Evolutionary conservation across 2,113 vertebrate species (phyloP), one percentile per base, ranked within the genome.

Genomic region (Morone saxatilis): DNA sequence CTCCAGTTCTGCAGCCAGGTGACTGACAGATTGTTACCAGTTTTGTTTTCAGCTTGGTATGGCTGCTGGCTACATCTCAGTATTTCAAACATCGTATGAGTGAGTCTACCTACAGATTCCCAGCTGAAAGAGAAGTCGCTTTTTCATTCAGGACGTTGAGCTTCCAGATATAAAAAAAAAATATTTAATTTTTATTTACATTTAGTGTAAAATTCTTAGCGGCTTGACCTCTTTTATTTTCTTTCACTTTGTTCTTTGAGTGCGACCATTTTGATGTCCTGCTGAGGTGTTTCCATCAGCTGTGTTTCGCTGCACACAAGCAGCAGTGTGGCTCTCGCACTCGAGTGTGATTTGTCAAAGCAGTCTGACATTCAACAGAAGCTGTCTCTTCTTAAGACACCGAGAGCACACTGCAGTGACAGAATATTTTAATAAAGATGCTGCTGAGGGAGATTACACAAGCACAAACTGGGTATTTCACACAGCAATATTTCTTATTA

Each of bases 401-500:
- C 54, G 20, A 54, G 54, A 61, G 71, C 65, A 53, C 68, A 76
- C 83, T 78, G 81, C 77, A 82, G 81, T 61, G 63, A 87, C 80
- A 66, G 84, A 88, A 89, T 88, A 91, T 87, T 88, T 89, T 79
- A 92, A 82, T 90, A 88, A 81, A 91, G 76, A 86, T 68, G 66
- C 81, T 67, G 72, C 74, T 68, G 78, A 85, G 67, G 80, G 80
- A 91, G 79, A 90, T 89, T 87, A 72, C 61, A 83, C 83, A 68
- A 76, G 68, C 76, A 51, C 85, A 80, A 83, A 88, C 81, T 73
- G 71, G 57, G 57, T 76, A 70, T 61, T 91, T 81, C 83, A 86
- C 61, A 68, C 67, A 43, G 76, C 71, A 71, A 68, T 80, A 81
- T 89, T 84, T 87, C 66, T 84, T 87, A 80, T 88, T 88, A 71